Evolutionary conservation across 92 coral and sea anemone species (phyloP).

Genomic region (Plumapathes pennacea): DNA sequence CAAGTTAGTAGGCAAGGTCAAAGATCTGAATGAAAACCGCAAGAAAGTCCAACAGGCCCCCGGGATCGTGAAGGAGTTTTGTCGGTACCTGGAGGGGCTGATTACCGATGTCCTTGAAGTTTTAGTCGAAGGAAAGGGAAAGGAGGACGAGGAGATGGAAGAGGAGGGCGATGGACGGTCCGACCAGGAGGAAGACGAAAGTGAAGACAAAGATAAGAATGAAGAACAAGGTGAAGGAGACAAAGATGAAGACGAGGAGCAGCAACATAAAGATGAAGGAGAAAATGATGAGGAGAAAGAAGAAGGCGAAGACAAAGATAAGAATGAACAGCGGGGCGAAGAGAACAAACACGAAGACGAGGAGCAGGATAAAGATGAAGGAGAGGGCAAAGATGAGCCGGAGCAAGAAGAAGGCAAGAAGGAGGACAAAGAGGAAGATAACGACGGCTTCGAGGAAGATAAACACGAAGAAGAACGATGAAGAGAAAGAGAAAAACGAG

Average conservation of each 20-base stretch:
- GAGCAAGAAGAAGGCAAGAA: neutral
- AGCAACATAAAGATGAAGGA: neutral
- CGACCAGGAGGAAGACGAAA: neutral
- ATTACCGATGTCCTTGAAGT: slow-evolving; percentile 54
- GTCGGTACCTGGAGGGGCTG: slow-evolving; percentile 43
- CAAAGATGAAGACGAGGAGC: neutral
- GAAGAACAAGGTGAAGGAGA: neutral
- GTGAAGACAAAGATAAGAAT: neutral
- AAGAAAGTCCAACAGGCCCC: slow-evolving; percentile 80
- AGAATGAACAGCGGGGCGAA: slow-evolving; percentile 2
- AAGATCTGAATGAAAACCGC: slow-evolving; percentile 70
- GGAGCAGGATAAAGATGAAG: neutral
- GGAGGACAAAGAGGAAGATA: neutral
- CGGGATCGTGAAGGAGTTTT: slow-evolving; percentile 60
- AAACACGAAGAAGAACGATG: neutral
- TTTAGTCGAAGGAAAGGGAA: slow-evolving; percentile 43
- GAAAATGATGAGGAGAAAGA: neutral
- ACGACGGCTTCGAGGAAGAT: no score
- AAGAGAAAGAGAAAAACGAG: no score
- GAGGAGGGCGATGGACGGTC: slow-evolving; percentile 5
- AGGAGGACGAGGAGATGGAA: slow-evolving; percentile 12
- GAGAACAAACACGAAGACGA: neutral
- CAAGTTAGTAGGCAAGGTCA: slow-evolving; percentile 68
- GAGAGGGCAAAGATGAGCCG: neutral
- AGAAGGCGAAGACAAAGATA: neutral